A percentile compares a stretch with the other conserved stretches of the same genome.
Conservation (phyloP, 2,888 invertebrate genomes). For the Ecliptopera silaceata region DNA sequence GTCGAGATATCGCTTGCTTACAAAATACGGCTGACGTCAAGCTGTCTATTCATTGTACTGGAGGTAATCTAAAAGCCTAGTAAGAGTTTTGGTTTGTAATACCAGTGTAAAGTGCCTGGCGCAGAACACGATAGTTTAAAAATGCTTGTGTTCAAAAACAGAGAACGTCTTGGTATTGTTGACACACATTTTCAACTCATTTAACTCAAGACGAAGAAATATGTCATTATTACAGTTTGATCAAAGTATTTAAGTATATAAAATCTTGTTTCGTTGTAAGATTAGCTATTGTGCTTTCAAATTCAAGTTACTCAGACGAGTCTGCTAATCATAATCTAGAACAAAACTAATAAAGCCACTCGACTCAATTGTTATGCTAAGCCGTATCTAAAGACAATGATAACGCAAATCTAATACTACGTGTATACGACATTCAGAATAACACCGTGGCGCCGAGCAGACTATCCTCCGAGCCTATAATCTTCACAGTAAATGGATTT, state of each 20-base stretch:
- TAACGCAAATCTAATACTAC: conserved; percentile 30
- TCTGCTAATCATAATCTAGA: conserved; percentile 21
- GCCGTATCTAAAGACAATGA: conserved; percentile 30
- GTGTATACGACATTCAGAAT: conserved; percentile 31
- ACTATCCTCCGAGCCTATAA: conserved; percentile 68
- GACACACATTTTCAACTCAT: too few relatives aligned
- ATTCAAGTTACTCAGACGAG: not conserved
- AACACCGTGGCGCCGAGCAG: conserved; percentile 56
- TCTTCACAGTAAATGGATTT: conserved; percentile 73
- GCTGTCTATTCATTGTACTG: conserved; percentile 54
- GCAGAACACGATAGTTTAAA: not conserved
- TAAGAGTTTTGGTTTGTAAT: too few relatives aligned
- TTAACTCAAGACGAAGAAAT: too few relatives aligned
- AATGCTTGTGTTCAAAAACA: too few relatives aligned
- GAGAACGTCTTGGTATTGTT: too few relatives aligned
- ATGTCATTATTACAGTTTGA: too few relatives aligned
- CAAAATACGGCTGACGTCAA: conserved; percentile 44
- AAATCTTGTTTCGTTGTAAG: not conserved
- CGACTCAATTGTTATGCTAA: conserved; percentile 31
- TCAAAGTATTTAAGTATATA: too few relatives aligned
- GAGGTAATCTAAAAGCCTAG: conserved; percentile 3
- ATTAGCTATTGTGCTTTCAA: not conserved
- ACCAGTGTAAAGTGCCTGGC: too few relatives aligned
- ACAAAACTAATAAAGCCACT: conserved; percentile 30
- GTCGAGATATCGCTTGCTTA: conserved; percentile 58